Percentiles rank a stretch among this genome's conserved stretches.
Evolutionary conservation across 2,888 invertebrate species (phyloP).

Genomic region (Papilio protenor): DNA sequence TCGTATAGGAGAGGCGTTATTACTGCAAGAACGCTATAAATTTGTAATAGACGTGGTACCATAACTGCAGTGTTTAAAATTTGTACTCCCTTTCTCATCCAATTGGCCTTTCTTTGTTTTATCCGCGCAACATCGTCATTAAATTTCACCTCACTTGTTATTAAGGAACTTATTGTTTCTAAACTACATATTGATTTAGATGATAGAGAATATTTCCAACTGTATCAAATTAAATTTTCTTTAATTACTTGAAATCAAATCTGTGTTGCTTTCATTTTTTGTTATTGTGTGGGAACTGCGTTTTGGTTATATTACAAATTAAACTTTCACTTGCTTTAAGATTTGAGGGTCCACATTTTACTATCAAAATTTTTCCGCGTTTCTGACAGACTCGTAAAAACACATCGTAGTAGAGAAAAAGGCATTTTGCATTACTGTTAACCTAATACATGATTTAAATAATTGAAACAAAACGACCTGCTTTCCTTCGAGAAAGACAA

Average conservation of each 20-base stretch:
- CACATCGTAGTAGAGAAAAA: not conserved
- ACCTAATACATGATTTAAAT: not conserved
- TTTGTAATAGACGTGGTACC: conserved; percentile 77
- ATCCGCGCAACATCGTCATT: conserved; percentile 58
- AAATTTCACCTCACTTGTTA: conserved; percentile 56
- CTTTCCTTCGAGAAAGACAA: conserved; percentile 5
- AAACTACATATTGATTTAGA: conserved; percentile 44
- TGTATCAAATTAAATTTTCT: conserved; percentile 5
- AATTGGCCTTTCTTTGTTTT: conserved; percentile 81
- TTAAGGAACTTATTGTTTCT: conserved; percentile 48
- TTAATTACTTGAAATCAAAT: conserved; percentile 3
- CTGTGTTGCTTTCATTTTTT: not conserved
- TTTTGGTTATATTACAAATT: not conserved
- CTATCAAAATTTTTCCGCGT: not conserved
- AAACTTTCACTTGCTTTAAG: conserved; percentile 2
- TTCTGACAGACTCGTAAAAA: not conserved
- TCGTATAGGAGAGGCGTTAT: conserved; percentile 76
- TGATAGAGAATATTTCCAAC: conserved; percentile 43
- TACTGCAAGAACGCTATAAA: conserved; percentile 81
- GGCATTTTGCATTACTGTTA: not conserved
- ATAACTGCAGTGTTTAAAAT: conserved; percentile 77
- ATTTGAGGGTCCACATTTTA: not conserved
- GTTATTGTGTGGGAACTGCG: not conserved
- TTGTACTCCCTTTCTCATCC: conserved; percentile 81
- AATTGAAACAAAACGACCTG: not conserved